phyloP scores from a whole-genome alignment of 2,113 vertebrate species.

The Reinhardtius hippoglossoides region DNA sequence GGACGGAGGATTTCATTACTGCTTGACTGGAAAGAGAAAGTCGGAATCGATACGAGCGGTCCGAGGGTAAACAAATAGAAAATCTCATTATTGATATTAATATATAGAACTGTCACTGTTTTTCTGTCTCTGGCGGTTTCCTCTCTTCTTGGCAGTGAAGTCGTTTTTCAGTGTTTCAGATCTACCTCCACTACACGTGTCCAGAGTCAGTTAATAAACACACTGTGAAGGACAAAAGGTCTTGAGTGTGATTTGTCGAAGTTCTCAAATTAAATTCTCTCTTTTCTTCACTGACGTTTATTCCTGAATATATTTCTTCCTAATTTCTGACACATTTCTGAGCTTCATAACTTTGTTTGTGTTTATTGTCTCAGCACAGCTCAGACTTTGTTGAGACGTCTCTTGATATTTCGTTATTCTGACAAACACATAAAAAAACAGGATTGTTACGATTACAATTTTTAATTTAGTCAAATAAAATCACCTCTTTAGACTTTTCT shows the following conservation, averaged over 20 bases:
- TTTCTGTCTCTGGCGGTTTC: background rate
- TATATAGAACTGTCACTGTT: background rate
- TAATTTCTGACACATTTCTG: too few relatives aligned
- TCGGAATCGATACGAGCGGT: constrained; percentile 15
- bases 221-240: too few relatives aligned
- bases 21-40: background rate
- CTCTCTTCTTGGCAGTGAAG: background rate
- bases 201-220: too few relatives aligned
- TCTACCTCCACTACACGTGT: too few relatives aligned
- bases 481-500: background rate
- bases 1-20: constrained; percentile 26
- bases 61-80: constrained; percentile 7
- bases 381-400: background rate
- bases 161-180: background rate
- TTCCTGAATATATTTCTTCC: too few relatives aligned
- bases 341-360: too few relatives aligned
- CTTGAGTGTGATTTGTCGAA: too few relatives aligned
- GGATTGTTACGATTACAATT: too few relatives aligned
- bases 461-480: background rate
- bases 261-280: background rate
- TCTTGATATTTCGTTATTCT: background rate
- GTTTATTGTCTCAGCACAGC: background rate
- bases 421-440: background rate
- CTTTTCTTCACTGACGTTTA: background rate
- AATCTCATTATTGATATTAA: constrained; percentile 12